These are phyloP conservation scores for honey bee (Apis mellifera) DNA, from an alignment of 1,140 invertebrate species.

Conservation along the genomic window Amel_HAv3.1 CM009934.2:4857501-4858000, in stretches of 20 bases:
- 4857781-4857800: conserved; percentile 27
- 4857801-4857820: background rate
- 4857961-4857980: background rate
- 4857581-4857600: background rate
- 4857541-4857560: background rate
- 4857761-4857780: background rate
- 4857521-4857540: no score
- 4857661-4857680: background rate
- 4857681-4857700: conserved; percentile 11
- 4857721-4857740: background rate
- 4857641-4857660: conserved; percentile 25
- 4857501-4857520: background rate
- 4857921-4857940: background rate
- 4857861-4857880: background rate
- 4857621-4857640: conserved; percentile 22
- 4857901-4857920: background rate
- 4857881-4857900: background rate
- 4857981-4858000: background rate
- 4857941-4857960: background rate
- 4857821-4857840: conserved; percentile 42
- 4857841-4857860: conserved; percentile 49
- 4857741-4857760: background rate
- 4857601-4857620: background rate
- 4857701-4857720: conserved; percentile 1
- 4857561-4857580: background rate